Percentiles rank a stretch among this genome's conserved stretches.
phyloP scores from a whole-genome alignment of 1,140 invertebrate species.

The Physella acuta region DNA sequence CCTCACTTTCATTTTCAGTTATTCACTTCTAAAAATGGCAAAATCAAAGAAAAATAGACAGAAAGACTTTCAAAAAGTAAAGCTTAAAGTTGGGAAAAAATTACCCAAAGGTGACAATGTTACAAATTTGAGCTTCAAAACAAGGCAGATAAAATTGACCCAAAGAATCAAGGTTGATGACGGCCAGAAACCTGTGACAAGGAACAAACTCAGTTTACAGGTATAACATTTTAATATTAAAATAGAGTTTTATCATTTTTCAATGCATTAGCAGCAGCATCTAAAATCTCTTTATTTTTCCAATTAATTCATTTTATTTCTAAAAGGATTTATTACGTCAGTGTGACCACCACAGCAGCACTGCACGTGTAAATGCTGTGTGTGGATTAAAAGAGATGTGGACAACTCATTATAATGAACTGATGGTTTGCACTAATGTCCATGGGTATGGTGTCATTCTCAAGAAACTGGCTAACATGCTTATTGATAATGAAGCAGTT shows the following conservation, averaged over 20 bases:
- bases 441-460: constrained; percentile 70
- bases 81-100: constrained; percentile 65
- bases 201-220: constrained; percentile 72
- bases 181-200: constrained; percentile 66
- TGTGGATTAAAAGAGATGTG: constrained; percentile 71
- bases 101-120: constrained; percentile 73
- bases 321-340: constrained; percentile 76
- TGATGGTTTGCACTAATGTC: constrained; percentile 63
- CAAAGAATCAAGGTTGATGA: constrained; percentile 65
- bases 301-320: no score
- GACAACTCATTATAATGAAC: constrained; percentile 54
- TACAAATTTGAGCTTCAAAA: constrained; percentile 83
- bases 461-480: constrained; percentile 69
- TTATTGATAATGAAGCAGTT: constrained; percentile 73
- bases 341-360: constrained; percentile 77
- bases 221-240: constrained; percentile 51
- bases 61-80: constrained; percentile 62
- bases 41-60: constrained; percentile 54
- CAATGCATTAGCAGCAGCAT: no score
- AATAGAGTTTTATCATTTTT: no score
- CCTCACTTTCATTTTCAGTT: no score
- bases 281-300: no score
- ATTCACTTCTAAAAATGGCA: constrained; percentile 24
- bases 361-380: constrained; percentile 71
- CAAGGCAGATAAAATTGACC: constrained; percentile 80